Base-by-base conservation (phyloP, 2,113 vertebrate genomes). In the Girardinichthys multiradiatus region DNA sequence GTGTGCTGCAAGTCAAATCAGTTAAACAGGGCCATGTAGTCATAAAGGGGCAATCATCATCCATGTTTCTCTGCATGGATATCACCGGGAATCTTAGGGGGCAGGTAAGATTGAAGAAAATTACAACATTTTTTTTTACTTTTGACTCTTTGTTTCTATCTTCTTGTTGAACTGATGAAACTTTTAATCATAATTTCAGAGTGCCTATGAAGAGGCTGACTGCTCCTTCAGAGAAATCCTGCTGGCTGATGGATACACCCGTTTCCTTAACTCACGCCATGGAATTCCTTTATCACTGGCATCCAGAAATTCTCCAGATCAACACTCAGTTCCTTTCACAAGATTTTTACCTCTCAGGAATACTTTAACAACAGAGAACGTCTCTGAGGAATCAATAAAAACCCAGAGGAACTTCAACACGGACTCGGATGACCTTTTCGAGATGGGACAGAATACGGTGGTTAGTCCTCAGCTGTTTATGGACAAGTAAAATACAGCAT, bases 181-280 rank as follows among this genome's bases (percentile, higher is more conserved):
- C 31, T 61, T 3, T 15, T 42, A 33, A 72, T 3, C 62, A n/a
- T 37, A 21, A n/a, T 68, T 74, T 58, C 74, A 95, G 94, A 68
- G 12, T 0, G 59, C 57, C 4, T 93, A 88, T 79, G 28, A 71
- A 0, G 91, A 93, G 57, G 42, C 59, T 0, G 92, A 93, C 82
- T 95, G 93, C 86, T 86, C 70, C 70, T 94, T 95, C 90, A 83
- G 70, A 70, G 94, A 95, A 29, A 67, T 92, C 60, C 67, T 94
- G 67, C 90, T 90, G 72, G 90, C 76, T 8, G 90, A 94, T 3
- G 92, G 93, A 57, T 94, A 94, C 79, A 91, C 91, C 14, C 87
- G 87, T 17, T 93, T 95, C 65, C 63, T 93, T 0, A 94, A 90
- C 58, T 76, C 87, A 7, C 85, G 86, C 60, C 70, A 90, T 33